Evolutionary conservation across 1,140 invertebrate genomes (phyloP).

Genomic region (Tetragnatha versicolor): DNA sequence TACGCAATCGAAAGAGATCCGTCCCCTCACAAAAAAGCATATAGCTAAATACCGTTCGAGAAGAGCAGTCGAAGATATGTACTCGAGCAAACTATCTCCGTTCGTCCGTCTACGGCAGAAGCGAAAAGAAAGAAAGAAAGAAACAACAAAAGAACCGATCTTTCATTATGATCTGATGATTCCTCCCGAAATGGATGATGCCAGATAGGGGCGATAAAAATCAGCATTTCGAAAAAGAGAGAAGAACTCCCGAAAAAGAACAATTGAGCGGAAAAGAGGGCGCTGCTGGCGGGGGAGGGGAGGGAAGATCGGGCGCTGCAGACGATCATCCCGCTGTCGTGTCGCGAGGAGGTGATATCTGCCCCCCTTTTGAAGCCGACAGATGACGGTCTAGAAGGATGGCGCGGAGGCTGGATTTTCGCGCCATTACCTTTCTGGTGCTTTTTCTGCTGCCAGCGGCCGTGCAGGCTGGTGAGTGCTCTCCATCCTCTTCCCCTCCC

Average conservation of each 20-base stretch:
- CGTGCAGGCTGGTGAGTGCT: background rate
- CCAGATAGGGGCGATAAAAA: background rate
- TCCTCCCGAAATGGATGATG: conserved; percentile 7
- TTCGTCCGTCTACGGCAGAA: too few species aligned
- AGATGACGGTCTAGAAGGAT: conserved; percentile 7
- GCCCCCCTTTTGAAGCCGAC: conserved; percentile 15
- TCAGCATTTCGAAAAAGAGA: conserved; percentile 4
- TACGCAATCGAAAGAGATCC: too few species aligned
- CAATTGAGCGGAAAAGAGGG: background rate
- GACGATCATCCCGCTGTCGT: conserved; percentile 21
- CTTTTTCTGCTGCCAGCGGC: too few species aligned
- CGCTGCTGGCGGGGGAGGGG: conserved; percentile 1
- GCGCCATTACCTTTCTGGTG: conserved; percentile 11
- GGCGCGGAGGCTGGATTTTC: conserved; percentile 19
- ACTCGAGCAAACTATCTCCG: too few species aligned
- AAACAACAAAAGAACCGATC: background rate
- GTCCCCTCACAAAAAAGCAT: too few species aligned
- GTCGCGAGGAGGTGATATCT: conserved; percentile 24
- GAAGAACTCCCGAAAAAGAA: background rate
- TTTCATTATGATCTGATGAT: background rate
- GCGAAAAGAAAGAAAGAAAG: background rate
- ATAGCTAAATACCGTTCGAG: too few species aligned
- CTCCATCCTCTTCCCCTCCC: background rate
- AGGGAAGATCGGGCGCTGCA: conserved; percentile 16
- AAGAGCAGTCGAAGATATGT: too few species aligned